Conservation (phyloP, 2,113 vertebrate genomes). For the Enhydra lutris region DNA sequence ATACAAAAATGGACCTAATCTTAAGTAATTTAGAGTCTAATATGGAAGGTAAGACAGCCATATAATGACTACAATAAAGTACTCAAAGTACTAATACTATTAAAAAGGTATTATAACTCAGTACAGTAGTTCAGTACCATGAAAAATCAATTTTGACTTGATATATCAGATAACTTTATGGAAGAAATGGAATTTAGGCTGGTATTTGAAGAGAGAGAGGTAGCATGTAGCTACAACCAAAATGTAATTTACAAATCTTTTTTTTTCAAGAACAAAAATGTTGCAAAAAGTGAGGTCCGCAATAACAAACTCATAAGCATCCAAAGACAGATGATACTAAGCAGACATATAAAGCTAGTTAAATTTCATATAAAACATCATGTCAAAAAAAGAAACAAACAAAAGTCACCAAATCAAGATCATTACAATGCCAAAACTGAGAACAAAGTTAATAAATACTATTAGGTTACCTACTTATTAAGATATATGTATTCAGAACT, state of each 20-base stretch:
- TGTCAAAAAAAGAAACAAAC: neutral
- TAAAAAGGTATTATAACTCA: neutral
- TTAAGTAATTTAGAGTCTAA: constrained; percentile 1
- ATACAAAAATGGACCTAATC: neutral
- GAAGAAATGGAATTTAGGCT: neutral
- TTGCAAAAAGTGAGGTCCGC: neutral
- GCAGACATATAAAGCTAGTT: neutral
- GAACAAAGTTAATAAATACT: neutral
- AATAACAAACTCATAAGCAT: neutral
- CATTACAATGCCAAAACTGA: neutral
- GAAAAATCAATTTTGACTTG: neutral
- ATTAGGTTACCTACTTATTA: neutral
- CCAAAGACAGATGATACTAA: neutral
- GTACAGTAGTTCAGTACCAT: neutral
- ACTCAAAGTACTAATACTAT: neutral
- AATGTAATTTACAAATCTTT: neutral
- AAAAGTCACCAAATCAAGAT: neutral
- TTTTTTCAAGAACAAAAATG: constrained; percentile 43
- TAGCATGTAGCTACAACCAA: neutral
- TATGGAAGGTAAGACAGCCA: neutral
- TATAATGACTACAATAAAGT: neutral
- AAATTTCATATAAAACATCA: neutral
- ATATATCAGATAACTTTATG: neutral
- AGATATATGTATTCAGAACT: neutral
- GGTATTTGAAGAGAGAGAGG: neutral